Evolutionary conservation across 1,140 invertebrate genomes (phyloP).

Genomic region (Pseudobourletiella spinata): DNA sequence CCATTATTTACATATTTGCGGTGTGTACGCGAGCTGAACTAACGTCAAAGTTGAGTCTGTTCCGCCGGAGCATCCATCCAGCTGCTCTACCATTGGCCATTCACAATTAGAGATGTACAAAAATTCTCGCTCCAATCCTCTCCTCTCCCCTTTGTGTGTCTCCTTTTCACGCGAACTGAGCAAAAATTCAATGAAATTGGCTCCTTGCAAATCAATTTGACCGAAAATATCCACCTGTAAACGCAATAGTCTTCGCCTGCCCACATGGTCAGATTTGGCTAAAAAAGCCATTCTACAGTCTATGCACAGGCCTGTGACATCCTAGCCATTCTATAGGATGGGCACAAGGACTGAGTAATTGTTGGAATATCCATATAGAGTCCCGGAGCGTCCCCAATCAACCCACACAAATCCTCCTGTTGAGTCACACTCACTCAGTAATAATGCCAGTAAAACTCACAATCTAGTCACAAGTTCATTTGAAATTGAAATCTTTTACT

Average conservation of each 20-base stretch:
- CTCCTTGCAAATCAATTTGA: conserved; percentile 5
- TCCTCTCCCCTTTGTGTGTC: background rate
- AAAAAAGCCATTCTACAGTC: too few species aligned
- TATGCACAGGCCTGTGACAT: too few species aligned
- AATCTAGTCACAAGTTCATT: background rate
- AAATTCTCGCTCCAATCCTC: background rate
- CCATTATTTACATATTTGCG: background rate
- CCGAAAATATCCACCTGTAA: background rate
- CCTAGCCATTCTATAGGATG: too few species aligned
- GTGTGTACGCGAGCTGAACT: background rate
- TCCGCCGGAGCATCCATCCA: background rate
- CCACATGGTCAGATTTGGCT: too few species aligned
- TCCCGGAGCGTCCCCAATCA: too few species aligned
- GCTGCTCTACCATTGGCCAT: background rate
- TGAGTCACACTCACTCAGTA: too few species aligned
- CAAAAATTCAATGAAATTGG: conserved; percentile 4
- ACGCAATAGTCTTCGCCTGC: background rate
- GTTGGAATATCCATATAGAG: too few species aligned
- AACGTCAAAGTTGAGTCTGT: too few species aligned
- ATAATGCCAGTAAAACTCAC: too few species aligned
- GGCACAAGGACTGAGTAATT: too few species aligned
- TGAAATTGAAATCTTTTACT: background rate
- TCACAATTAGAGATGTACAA: too few species aligned
- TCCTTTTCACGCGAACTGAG: background rate
- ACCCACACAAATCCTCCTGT: too few species aligned